These are phyloP conservation scores for Alces alces DNA, from an alignment of 2,113 vertebrate species.

Conservation along the genomic window DNA sequence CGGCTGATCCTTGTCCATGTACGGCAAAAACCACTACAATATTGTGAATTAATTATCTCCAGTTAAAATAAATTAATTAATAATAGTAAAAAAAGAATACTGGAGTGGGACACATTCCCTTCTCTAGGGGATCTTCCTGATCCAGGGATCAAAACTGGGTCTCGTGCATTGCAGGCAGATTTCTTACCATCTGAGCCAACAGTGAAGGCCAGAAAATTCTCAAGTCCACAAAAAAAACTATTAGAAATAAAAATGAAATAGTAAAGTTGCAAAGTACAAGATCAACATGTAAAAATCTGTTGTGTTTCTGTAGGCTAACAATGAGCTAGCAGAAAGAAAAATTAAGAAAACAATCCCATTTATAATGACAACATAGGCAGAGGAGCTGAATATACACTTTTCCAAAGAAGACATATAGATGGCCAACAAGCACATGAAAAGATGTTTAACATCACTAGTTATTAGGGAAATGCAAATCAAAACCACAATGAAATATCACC, in stretches of 20 bases:
- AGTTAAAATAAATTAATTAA: neutral
- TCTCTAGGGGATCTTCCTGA: neutral
- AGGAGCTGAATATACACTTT: neutral
- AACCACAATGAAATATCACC: neutral
- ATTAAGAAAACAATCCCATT: neutral
- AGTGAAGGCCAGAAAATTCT: neutral
- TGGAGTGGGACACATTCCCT: neutral
- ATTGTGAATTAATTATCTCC: neutral
- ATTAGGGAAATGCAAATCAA: neutral
- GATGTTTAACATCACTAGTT: neutral
- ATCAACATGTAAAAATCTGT: neutral
- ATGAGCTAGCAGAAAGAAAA: neutral
- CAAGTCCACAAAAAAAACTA: neutral
- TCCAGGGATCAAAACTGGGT: neutral
- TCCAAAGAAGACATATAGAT: neutral
- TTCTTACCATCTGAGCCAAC: neutral
- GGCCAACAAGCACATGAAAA: neutral
- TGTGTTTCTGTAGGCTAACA: neutral
- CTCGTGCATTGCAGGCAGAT: neutral
- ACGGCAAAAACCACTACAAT: neutral
- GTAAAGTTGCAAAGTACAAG: neutral
- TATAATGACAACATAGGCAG: neutral
- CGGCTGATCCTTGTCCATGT: neutral
- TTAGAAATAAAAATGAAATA: neutral
- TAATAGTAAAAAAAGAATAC: neutral